Evolutionary conservation across 2,113 vertebrate species (phyloP), one percentile per base, ranked within the genome.

Genomic region (Patagioenas fasciata): DNA sequence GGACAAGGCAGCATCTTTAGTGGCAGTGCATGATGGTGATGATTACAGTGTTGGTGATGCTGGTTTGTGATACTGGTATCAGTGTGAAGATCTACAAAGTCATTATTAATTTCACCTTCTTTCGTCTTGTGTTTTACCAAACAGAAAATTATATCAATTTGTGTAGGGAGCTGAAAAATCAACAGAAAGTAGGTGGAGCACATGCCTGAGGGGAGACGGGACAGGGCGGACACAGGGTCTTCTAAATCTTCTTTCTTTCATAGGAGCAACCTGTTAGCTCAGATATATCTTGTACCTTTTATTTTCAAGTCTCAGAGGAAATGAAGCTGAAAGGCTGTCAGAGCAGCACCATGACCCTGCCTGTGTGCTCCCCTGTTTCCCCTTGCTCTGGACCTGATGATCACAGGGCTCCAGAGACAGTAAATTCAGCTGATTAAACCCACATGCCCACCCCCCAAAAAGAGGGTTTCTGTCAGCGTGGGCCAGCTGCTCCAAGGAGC

Each of bases 181-280:
- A 87, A 31, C n/a, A 54, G 40, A 48, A 78, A 42, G 10, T 32
- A 36, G 5, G 3, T 40, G 47, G 25, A 66, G 13, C 4, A 32
- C 2, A 2, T 10, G 25, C 7, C 44, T 31, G 15, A 70, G 81
- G 77, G 31, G 24, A 50, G 42, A 62, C n/a, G 34, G 13, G 9
- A 34, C 0, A 0, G 10, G n/a, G 15, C 26, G 9, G 3, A 9
- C 71, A 7, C 17, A 88, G 16, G 20, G 8, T 21, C 56, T 83
- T 64, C 84, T 9, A 71, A 31, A 53, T 53, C 24, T 26, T 85
- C 24, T 26, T 85, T 66, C 7, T 70, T 88, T 74, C 6, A 4
- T 14, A 4, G 3, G 23, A 91, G 29, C 32, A 88, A 53, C 24
- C 15, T 18, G 7, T 31, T 36, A 85, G 1, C 40, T 78, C 47